Percentiles rank a stretch among this genome's conserved stretches.
phyloP scores from a whole-genome alignment of 2,113 vertebrate genomes.

The Atractosteus spatula region DNA sequence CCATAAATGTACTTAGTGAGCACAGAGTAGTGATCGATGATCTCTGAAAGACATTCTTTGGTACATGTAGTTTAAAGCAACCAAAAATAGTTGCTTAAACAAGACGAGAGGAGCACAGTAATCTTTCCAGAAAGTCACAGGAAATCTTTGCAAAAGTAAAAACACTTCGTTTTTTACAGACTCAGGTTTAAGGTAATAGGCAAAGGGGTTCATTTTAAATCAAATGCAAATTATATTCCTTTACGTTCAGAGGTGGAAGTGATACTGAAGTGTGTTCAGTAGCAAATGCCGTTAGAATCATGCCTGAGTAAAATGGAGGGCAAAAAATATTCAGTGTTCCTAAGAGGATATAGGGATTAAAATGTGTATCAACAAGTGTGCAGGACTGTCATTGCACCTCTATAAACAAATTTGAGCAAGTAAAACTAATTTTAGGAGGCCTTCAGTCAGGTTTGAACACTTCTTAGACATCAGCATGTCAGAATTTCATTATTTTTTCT shows the following conservation, averaged over 20 bases:
- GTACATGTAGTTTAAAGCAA: neutral
- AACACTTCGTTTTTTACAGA: neutral
- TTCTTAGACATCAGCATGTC: too few species aligned
- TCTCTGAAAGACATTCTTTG: constrained; percentile 18
- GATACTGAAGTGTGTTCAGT: neutral
- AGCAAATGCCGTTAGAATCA: neutral
- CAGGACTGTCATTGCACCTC: neutral
- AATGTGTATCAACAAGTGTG: neutral
- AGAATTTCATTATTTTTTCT: too few species aligned
- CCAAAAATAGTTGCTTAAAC: constrained; percentile 12
- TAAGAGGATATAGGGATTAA: neutral
- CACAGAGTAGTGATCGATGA: constrained; percentile 28
- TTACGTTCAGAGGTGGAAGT: neutral
- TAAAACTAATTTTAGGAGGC: neutral
- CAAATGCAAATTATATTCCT: too few species aligned
- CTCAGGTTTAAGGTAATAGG: neutral
- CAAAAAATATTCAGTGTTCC: neutral
- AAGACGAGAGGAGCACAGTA: constrained; percentile 18
- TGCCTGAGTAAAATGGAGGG: neutral
- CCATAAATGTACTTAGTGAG: constrained; percentile 13
- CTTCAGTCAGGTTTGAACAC: neutral
- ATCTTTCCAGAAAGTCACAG: too few species aligned
- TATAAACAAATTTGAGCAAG: neutral
- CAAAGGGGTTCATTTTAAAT: neutral
- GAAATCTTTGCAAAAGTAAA: too few species aligned